Conservation (phyloP, 2,888 invertebrate species). For the Cerastoderma edule region DNA sequence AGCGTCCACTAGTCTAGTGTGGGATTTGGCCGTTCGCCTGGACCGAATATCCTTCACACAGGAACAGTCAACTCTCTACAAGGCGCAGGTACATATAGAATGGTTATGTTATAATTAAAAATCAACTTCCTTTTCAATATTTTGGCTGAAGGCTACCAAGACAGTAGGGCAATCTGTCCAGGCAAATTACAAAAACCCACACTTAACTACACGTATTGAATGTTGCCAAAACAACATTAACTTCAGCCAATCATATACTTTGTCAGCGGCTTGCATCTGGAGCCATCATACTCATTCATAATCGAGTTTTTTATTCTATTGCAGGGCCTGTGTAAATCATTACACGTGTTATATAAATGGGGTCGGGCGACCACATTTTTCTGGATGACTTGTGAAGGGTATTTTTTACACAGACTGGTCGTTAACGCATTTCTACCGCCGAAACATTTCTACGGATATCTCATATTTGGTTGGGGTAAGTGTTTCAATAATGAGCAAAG, state of each 20-base stretch:
- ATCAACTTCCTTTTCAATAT: too few species aligned
- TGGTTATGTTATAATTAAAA: too few species aligned
- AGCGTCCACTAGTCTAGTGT: slow-evolving; percentile 68
- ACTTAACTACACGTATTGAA: too few species aligned
- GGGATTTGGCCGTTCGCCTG: slow-evolving; percentile 76
- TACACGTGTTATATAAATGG: slow-evolving; percentile 34
- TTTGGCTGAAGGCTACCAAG: too few species aligned
- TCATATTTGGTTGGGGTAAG: slow-evolving; percentile 81
- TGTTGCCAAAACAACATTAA: too few species aligned
- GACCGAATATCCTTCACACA: slow-evolving; percentile 63
- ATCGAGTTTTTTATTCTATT: too few species aligned
- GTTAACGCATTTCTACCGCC: slow-evolving; percentile 80
- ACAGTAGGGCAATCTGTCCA: too few species aligned
- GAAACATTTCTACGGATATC: slow-evolving; percentile 70
- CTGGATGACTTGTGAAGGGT: slow-evolving; percentile 83
- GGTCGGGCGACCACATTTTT: slow-evolving; percentile 70
- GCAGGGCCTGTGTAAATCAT: slow-evolving; percentile 32
- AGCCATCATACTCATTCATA: too few species aligned
- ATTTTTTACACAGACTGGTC: slow-evolving; percentile 80
- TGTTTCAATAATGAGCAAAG: too few species aligned
- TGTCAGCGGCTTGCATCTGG: too few species aligned
- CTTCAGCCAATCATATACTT: too few species aligned
- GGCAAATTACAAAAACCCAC: too few species aligned
- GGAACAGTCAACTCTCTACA: slow-evolving; percentile 52
- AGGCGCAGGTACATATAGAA: slow-evolving; percentile 61